Evolutionary conservation across 1,140 invertebrate species (phyloP).

Genomic region (Drosophila gunungcola): DNA sequence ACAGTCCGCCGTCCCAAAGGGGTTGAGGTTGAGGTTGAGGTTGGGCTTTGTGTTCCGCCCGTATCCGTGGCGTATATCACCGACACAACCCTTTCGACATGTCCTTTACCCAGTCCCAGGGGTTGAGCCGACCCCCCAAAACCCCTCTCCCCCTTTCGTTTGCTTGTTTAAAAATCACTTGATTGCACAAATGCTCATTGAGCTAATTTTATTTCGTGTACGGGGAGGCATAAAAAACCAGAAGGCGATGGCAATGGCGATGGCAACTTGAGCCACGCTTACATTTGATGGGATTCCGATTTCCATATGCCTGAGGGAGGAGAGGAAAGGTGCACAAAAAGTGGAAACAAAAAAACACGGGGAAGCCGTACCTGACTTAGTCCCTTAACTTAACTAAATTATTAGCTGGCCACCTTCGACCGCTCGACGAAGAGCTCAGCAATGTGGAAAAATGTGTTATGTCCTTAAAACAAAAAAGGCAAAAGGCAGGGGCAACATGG

Average conservation of each 20-base stretch:
- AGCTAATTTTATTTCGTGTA: slow-evolving; percentile 75
- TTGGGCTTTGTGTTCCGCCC: slow-evolving; percentile 4
- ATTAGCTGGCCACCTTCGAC: slow-evolving; percentile 43
- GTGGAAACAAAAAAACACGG: background rate
- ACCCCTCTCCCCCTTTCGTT: slow-evolving; percentile 7
- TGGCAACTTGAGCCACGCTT: slow-evolving; percentile 68
- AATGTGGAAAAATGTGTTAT: slow-evolving; percentile 57
- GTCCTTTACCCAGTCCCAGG: slow-evolving; percentile 10
- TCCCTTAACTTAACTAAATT: slow-evolving; percentile 32
- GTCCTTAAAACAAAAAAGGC: slow-evolving; percentile 15
- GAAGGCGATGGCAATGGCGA: background rate
- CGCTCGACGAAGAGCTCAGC: slow-evolving; percentile 21
- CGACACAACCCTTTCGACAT: slow-evolving; percentile 41
- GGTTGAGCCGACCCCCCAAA: slow-evolving; percentile 30
- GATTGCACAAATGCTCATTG: slow-evolving; percentile 84
- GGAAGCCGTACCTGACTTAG: slow-evolving; percentile 38
- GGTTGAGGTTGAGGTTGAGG: slow-evolving; percentile 4
- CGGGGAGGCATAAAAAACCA: slow-evolving; percentile 19
- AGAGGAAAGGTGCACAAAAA: background rate
- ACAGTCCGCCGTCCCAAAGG: slow-evolving; percentile 41
- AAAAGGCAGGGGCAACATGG: background rate
- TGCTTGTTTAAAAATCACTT: slow-evolving; percentile 79
- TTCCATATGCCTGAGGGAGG: slow-evolving; percentile 44
- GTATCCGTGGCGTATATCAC: slow-evolving; percentile 8
- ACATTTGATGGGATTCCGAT: slow-evolving; percentile 77